Conservation (phyloP, 2,888 invertebrate species). For the Xiphydria camelus region DNA sequence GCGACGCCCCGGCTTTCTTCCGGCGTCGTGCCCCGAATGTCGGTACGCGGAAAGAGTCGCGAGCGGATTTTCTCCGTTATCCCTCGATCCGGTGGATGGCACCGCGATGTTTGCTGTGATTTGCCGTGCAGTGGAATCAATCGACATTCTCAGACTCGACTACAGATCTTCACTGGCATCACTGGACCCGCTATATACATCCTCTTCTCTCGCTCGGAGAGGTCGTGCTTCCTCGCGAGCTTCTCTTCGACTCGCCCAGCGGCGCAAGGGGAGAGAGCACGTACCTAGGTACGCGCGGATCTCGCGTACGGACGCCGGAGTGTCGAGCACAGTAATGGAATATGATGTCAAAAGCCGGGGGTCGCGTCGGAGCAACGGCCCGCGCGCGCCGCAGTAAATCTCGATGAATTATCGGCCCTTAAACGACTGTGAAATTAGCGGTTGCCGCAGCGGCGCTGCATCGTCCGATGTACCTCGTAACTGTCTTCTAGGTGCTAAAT, state of each 20-base stretch:
- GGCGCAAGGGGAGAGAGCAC: too few relatives aligned
- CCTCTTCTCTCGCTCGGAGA: too few relatives aligned
- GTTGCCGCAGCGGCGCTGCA: conserved; percentile 45
- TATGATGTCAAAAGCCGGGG: conserved; percentile 42
- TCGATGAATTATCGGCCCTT: conserved; percentile 53
- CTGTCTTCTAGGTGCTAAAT: conserved; percentile 57
- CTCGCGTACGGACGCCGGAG: background rate
- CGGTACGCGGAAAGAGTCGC: conserved; percentile 3
- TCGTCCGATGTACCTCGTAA: conserved; percentile 49
- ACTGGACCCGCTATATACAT: too few relatives aligned
- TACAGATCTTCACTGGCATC: too few relatives aligned
- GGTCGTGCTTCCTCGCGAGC: too few relatives aligned
- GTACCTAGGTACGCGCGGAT: conserved; percentile 2
- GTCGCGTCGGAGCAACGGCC: conserved; percentile 10
- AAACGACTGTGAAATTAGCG: conserved; percentile 59
- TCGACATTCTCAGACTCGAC: too few relatives aligned
- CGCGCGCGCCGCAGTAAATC: conserved; percentile 49
- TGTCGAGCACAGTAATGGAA: conserved; percentile 38
- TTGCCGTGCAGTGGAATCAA: too few relatives aligned
- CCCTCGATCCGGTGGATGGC: conserved; percentile 13
- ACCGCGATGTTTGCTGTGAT: too few relatives aligned
- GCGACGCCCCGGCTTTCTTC: background rate
- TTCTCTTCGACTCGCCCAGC: too few relatives aligned
- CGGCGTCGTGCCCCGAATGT: background rate
- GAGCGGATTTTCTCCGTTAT: conserved; percentile 7